phyloP scores from a whole-genome alignment of 2,888 invertebrate species.

The Maniola hyperantus region DNA sequence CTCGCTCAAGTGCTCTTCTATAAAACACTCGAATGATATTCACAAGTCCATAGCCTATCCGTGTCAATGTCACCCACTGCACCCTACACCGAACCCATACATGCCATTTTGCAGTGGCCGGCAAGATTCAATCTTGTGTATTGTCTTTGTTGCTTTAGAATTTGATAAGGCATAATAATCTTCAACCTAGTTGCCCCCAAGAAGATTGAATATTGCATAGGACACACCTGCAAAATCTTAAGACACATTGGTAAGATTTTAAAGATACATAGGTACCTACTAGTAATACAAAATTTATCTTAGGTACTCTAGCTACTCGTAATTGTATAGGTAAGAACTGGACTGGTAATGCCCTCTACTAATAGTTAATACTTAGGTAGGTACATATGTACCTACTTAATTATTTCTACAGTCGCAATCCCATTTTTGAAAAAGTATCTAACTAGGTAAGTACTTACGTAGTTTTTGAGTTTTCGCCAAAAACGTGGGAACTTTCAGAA shows the following conservation, averaged over 20 bases:
- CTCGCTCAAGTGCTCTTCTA: constrained; percentile 64
- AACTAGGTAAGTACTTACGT: too few relatives aligned
- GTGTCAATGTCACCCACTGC: constrained; percentile 40
- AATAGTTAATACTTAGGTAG: neutral
- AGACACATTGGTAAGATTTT: too few relatives aligned
- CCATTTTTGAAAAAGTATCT: too few relatives aligned
- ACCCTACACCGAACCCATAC: constrained; percentile 44
- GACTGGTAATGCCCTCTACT: too few relatives aligned
- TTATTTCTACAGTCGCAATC: too few relatives aligned
- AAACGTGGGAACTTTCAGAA: too few relatives aligned
- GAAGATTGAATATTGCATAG: neutral
- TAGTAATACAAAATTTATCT: too few relatives aligned
- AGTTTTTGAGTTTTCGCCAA: too few relatives aligned
- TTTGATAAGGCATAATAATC: constrained; percentile 19
- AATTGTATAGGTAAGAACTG: too few relatives aligned
- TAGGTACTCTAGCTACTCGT: too few relatives aligned
- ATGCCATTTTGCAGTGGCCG: constrained; percentile 36
- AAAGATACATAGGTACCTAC: too few relatives aligned
- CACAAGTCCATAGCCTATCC: constrained; percentile 39
- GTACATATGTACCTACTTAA: neutral
- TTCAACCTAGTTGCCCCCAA: constrained; percentile 1
- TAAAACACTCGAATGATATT: constrained; percentile 57
- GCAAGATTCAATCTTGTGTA: constrained; percentile 10
- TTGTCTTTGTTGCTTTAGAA: constrained; percentile 30
- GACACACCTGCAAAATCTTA: neutral